phyloP scores from a whole-genome alignment of 2,888 invertebrate genomes.

The Folsomia manolachei region DNA sequence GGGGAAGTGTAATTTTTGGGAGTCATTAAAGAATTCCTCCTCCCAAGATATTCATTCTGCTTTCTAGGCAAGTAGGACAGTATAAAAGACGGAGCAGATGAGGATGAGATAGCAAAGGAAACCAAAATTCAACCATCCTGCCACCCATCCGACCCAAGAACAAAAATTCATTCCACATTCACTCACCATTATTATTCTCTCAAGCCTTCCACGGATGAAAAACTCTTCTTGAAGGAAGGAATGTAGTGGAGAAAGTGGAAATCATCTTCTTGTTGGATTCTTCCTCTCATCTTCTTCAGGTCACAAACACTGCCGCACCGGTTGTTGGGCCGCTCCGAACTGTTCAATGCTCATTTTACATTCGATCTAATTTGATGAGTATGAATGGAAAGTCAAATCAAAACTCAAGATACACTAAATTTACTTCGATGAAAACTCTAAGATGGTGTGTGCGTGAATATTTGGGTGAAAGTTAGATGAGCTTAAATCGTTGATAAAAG shows the following conservation, averaged over 20 bases:
- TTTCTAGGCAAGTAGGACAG: neutral
- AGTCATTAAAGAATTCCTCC: slow-evolving; percentile 8
- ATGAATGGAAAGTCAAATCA: too few species aligned
- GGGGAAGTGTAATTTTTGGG: slow-evolving; percentile 13
- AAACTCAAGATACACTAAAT: neutral
- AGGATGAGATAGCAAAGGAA: too few species aligned
- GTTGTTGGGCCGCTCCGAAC: too few species aligned
- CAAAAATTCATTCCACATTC: neutral
- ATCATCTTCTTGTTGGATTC: neutral
- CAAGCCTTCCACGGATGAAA: neutral
- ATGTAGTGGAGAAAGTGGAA: neutral
- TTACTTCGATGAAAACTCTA: neutral
- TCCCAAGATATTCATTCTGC: slow-evolving; percentile 1
- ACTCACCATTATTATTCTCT: neutral
- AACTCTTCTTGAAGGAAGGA: neutral
- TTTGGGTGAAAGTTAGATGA: too few species aligned
- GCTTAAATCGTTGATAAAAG: too few species aligned
- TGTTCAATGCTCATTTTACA: neutral
- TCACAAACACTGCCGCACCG: too few species aligned
- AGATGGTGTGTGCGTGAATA: too few species aligned
- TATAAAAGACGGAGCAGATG: neutral
- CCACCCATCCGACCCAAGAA: too few species aligned
- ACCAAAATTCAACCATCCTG: neutral
- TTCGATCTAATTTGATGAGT: neutral
- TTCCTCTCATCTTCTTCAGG: neutral